Base-by-base conservation (phyloP, 2,797 vertebrate species). In the Scarus forsteni region DNA sequence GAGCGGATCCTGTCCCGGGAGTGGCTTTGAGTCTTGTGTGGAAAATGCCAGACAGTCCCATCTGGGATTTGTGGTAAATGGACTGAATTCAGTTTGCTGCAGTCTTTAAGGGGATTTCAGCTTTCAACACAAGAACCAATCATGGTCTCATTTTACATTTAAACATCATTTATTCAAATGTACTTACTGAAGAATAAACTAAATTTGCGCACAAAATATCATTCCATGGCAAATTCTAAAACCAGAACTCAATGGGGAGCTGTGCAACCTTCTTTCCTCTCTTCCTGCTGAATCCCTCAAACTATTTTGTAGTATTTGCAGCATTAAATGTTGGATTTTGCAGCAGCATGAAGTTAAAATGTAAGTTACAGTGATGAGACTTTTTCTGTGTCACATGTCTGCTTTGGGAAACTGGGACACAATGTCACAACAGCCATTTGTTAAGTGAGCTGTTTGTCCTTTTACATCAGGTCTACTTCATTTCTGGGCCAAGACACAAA, bases 1-100 rank as follows among this genome's bases (percentile, higher is more conserved):
- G 60, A 84, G 75, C 70, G 61, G 66, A 70, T 80, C 73, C 72
- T 43, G 60, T 76, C 75, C 67, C 73, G 58, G 18, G 67, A 80
- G 66, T 58, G 43, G 53, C 43, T 44, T 53, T 63, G 51, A 50
- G 52, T 66, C 54, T 66, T 61, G 42, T 59, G 66, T 40, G 34
- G 63, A 69, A 75, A 83, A 77, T 67, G 54, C 46, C 62, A 71
- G 16, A 55, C 46, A 60, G 53, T 86, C 73, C 77, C 84, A 79
- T 85, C 71, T 86, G 87, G 83, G 81, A 84, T 83, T 78, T 61
- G 60, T 84, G 42, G 36, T 79, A 80, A 86, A 81, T 52, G 54
- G 70, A 72, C 60, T 83, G 65, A 80, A 75, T 75, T 73, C 70
- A 80, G 60, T 79, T 73, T 43, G 55, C 77, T 74, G 76, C 68